A percentile compares a stretch with the other conserved stretches of the same genome.
Evolutionary conservation across 2,113 vertebrate species (phyloP).

Genomic region (Otolemur garnettii): DNA sequence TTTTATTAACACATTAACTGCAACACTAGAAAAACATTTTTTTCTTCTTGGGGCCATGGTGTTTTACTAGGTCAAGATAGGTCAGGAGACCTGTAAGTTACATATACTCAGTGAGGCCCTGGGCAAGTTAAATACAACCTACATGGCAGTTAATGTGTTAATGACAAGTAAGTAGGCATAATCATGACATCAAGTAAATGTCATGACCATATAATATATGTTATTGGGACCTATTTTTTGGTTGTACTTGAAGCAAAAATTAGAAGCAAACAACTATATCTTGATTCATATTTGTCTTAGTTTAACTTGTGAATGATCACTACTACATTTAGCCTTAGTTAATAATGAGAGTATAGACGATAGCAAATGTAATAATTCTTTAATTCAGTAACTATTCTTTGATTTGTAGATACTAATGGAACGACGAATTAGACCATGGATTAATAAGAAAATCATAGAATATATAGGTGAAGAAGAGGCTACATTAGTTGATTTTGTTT

Average conservation of each 20-base stretch:
- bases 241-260: constrained; percentile 12
- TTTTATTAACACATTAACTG: background rate
- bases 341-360: background rate
- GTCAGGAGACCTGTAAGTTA: too few species aligned
- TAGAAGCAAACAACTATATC: background rate
- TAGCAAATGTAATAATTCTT: background rate
- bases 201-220: background rate
- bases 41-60: too few species aligned
- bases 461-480: constrained; percentile 99
- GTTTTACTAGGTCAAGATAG: too few species aligned
- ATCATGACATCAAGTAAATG: background rate
- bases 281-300: background rate
- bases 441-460: constrained; percentile 99
- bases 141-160: background rate
- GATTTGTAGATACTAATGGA: constrained; percentile 95
- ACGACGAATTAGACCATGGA: constrained; percentile 97
- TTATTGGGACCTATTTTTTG: background rate
- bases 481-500: constrained; percentile 98
- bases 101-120: too few species aligned
- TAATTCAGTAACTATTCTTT: background rate
- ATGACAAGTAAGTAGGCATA: background rate
- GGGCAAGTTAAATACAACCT: too few species aligned
- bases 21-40: too few species aligned
- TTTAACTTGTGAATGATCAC: constrained; percentile 24
- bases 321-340: constrained; percentile 13